Evolutionary conservation across 2,113 vertebrate species (phyloP).

Genomic region (Antennarius striatus): DNA sequence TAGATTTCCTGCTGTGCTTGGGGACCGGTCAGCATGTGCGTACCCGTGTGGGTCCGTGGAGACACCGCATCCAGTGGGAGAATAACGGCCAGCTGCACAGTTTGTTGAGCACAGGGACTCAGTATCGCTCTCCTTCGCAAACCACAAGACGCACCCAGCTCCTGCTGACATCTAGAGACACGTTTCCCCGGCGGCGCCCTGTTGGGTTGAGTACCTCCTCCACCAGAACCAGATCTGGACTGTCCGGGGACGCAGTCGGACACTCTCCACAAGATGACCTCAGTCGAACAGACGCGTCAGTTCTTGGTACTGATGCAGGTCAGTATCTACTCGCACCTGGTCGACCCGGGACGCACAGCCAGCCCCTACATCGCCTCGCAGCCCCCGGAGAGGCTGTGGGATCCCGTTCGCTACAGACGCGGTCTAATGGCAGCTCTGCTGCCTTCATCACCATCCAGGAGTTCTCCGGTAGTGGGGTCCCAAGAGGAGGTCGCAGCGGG

Average conservation of each 20-base stretch:
- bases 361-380: not conserved
- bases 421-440: slow-evolving; percentile 19
- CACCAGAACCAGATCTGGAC: slow-evolving; percentile 16
- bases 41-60: slow-evolving; percentile 60
- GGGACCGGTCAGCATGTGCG: slow-evolving; percentile 60
- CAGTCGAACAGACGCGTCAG: slow-evolving; percentile 21
- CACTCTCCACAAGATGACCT: slow-evolving; percentile 20
- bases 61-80: slow-evolving; percentile 76
- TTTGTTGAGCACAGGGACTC: slow-evolving; percentile 77
- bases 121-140: slow-evolving; percentile 63
- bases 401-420: not conserved
- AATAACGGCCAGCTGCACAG: slow-evolving; percentile 75
- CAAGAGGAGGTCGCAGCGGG: slow-evolving; percentile 37
- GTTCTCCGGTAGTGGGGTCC: slow-evolving; percentile 70
- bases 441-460: slow-evolving; percentile 34
- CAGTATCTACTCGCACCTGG: slow-evolving; percentile 51
- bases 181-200: not conserved
- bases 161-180: slow-evolving; percentile 46
- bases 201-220: slow-evolving; percentile 31
- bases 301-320: slow-evolving; percentile 45
- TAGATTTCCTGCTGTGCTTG: slow-evolving; percentile 48
- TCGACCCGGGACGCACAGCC: slow-evolving; percentile 17
- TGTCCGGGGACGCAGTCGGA: not conserved
- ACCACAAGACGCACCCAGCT: slow-evolving; percentile 53
- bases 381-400: not conserved